Percentiles rank a stretch among this genome's conserved stretches.
These are phyloP conservation scores for Trisateles emortualis DNA, from an alignment of 2,888 invertebrate genomes.

Conservation along the genomic window DNA sequence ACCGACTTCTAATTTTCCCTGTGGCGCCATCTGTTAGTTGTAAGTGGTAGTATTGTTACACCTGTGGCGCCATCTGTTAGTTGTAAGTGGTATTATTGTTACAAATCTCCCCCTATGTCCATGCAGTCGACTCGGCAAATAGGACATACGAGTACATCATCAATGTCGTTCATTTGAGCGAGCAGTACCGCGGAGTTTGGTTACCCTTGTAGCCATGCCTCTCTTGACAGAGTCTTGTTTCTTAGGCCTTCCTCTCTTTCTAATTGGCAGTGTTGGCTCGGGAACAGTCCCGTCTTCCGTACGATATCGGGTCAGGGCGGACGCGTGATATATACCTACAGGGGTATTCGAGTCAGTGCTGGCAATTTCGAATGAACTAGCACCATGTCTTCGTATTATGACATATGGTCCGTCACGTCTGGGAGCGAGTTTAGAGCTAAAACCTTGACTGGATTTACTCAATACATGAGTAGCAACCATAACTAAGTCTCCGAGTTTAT, in stretches of 20 bases:
- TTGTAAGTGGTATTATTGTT: too few relatives aligned
- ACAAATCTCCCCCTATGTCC: conserved; percentile 9
- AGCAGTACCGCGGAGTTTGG: not conserved
- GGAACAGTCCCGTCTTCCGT: not conserved
- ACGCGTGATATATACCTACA: conserved; percentile 32
- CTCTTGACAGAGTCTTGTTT: not conserved
- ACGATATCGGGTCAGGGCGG: conserved; percentile 16
- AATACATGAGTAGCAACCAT: conserved; percentile 7
- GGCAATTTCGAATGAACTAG: conserved; percentile 12
- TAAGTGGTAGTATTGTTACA: too few relatives aligned
- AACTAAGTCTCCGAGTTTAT: conserved; percentile 16
- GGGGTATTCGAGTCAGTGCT: conserved; percentile 6
- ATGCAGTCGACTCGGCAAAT: conserved; percentile 6
- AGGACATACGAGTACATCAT: not conserved
- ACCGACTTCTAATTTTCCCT: too few relatives aligned
- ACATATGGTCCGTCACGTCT: conserved; percentile 23
- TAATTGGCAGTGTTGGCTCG: not conserved
- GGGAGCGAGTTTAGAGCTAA: conserved; percentile 14
- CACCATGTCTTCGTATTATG: not conserved
- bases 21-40: too few relatives aligned
- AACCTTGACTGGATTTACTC: conserved; percentile 7
- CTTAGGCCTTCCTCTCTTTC: conserved; percentile 6
- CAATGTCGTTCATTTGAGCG: not conserved
- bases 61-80: too few relatives aligned
- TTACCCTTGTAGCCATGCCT: not conserved